Evolutionary conservation across 2,888 invertebrate species (phyloP).

Genomic region (Parnassius mnemosyne): DNA sequence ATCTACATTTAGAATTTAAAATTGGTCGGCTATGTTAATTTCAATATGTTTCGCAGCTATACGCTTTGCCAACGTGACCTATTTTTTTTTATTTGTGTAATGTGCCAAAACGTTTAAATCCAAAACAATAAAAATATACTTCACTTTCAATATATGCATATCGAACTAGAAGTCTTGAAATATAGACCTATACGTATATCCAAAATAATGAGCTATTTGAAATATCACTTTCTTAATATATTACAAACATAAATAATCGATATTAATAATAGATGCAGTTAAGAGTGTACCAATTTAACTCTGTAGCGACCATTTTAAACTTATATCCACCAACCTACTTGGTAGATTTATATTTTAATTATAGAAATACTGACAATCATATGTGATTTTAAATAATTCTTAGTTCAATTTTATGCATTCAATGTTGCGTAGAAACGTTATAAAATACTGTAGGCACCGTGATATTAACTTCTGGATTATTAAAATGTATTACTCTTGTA

Average conservation of each 20-base stretch:
- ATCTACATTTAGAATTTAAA: neutral
- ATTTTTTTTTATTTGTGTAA: constrained; percentile 12
- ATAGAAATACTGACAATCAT: constrained; percentile 2
- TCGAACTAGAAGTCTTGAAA: constrained; percentile 13
- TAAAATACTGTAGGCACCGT: neutral
- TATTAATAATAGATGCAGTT: constrained; percentile 22
- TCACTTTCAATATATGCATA: constrained; percentile 18
- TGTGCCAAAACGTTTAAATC: constrained; percentile 24
- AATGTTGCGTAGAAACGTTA: neutral
- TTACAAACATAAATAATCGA: constrained; percentile 10
- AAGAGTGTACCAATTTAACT: constrained; percentile 22
- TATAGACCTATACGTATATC: constrained; percentile 1
- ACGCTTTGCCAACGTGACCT: neutral
- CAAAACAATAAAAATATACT: neutral
- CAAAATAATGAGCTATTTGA: constrained; percentile 9
- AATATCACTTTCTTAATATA: constrained; percentile 19
- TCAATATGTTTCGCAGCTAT: neutral
- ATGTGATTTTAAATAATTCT: constrained; percentile 12
- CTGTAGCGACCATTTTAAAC: constrained; percentile 14
- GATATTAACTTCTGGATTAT: too few species aligned
- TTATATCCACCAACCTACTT: constrained; percentile 2
- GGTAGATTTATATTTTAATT: constrained; percentile 9
- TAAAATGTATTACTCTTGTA: too few species aligned
- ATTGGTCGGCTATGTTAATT: neutral
- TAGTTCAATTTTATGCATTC: neutral